These are phyloP conservation scores for Teinopalpus imperialis DNA, from an alignment of 2,888 invertebrate genomes.

Conservation along the genomic window DNA sequence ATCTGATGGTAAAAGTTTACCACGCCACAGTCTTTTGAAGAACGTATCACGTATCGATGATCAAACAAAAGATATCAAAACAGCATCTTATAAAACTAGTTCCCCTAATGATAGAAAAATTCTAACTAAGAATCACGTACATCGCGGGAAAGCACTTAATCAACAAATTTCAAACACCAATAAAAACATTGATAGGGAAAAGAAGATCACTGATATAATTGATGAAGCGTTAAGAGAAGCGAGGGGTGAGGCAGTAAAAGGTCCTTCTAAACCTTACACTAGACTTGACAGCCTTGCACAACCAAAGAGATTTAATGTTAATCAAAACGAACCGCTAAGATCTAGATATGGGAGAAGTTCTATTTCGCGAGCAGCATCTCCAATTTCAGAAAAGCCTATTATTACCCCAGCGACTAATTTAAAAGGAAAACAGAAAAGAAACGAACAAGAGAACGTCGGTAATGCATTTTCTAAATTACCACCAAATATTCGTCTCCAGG, in stretches of 20 bases:
- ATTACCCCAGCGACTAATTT: conserved; percentile 30
- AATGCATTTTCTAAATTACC: conserved; percentile 36
- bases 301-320: conserved; percentile 60
- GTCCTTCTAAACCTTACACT: conserved; percentile 53
- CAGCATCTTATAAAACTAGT: conserved; percentile 2
- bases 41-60: conserved; percentile 47
- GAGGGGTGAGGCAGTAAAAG: conserved; percentile 70
- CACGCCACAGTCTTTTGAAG: conserved; percentile 38
- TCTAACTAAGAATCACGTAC: conserved; percentile 32
- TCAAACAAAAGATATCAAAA: conserved; percentile 25
- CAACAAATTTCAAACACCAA: conserved; percentile 31
- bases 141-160: conserved; percentile 30
- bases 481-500: conserved; percentile 51
- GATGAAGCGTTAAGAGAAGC: conserved; percentile 66
- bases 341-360: conserved; percentile 49
- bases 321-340: conserved; percentile 55
- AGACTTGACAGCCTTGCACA: conserved; percentile 65
- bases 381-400: conserved; percentile 3
- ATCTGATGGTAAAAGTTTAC: conserved; percentile 36
- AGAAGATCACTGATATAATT: conserved; percentile 56
- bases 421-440: conserved; percentile 33
- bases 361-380: conserved; percentile 33
- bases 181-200: conserved; percentile 40
- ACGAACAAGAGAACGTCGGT: conserved; percentile 36
- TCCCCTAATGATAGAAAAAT: conserved; percentile 33